These are phyloP conservation scores for Amblyjoppa proteus DNA, from an alignment of 2,888 invertebrate genomes.

Conservation along the genomic window DNA sequence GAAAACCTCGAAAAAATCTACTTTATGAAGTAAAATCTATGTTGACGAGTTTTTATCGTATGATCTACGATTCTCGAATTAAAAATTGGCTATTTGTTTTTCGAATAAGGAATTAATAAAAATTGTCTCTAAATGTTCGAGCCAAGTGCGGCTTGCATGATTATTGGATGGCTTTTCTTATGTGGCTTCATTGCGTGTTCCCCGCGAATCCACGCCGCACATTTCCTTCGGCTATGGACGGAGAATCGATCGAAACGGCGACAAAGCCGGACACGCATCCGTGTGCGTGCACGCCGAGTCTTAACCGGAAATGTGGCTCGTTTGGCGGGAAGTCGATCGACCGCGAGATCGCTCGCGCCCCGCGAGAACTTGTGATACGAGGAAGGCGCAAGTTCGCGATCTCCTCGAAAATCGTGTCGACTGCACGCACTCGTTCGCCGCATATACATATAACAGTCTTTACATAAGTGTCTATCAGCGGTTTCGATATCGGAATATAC, in stretches of 20 bases:
- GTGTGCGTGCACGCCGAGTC: background rate
- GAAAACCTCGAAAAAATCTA: too few relatives aligned
- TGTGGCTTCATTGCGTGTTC: slow-evolving; percentile 61
- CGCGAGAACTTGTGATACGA: slow-evolving; percentile 8
- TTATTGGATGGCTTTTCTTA: slow-evolving; percentile 61
- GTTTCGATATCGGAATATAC: slow-evolving; percentile 32
- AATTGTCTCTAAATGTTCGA: background rate
- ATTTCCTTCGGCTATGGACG: slow-evolving; percentile 41
- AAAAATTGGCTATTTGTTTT: too few relatives aligned
- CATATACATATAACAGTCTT: slow-evolving; percentile 25
- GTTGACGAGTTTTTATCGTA: too few relatives aligned
- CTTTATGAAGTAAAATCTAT: too few relatives aligned
- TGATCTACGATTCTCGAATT: too few relatives aligned
- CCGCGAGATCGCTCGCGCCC: slow-evolving; percentile 66
- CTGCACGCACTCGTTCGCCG: slow-evolving; percentile 14
- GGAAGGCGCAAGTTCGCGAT: slow-evolving; percentile 6
- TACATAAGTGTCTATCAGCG: slow-evolving; percentile 48
- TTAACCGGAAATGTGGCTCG: slow-evolving; percentile 65
- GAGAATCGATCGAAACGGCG: slow-evolving; percentile 1
- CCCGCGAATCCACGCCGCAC: slow-evolving; percentile 30
- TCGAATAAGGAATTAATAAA: background rate
- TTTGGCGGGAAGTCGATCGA: slow-evolving; percentile 67
- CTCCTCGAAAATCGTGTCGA: slow-evolving; percentile 28
- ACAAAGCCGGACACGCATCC: slow-evolving; percentile 27
- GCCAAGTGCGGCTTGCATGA: slow-evolving; percentile 27